These are phyloP conservation scores for Anniella stebbinsi DNA, from an alignment of 2,797 vertebrate genomes.

Conservation along the genomic window DNA sequence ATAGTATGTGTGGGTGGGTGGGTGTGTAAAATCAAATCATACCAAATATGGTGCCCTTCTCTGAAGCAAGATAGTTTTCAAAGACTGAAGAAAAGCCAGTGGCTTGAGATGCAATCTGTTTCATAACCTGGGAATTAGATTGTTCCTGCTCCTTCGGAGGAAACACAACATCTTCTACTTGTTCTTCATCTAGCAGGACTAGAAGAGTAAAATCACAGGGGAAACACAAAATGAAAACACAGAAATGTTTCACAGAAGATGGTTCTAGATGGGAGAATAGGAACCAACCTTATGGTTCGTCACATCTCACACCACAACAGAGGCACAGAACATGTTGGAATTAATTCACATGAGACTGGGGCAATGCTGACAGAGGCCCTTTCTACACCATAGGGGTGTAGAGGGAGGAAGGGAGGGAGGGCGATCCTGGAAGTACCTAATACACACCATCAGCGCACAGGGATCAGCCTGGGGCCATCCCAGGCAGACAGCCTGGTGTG, in stretches of 20 bases:
- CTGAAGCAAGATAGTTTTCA: not conserved
- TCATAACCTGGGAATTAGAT: conserved; percentile 4
- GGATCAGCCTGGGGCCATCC: too few species aligned
- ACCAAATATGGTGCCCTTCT: not conserved
- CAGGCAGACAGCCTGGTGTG: too few species aligned
- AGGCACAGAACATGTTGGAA: not conserved
- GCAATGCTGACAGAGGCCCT: not conserved
- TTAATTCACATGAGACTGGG: not conserved
- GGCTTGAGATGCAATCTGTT: conserved; percentile 4
- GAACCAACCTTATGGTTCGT: not conserved
- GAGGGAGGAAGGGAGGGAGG: too few species aligned
- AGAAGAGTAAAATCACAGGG: not conserved
- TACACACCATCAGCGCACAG: too few species aligned
- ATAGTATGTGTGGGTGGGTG: not conserved
- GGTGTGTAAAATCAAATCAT: conserved; percentile 1
- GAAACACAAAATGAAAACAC: not conserved
- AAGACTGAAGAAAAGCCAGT: not conserved
- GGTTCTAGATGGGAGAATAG: not conserved
- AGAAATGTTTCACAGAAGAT: not conserved
- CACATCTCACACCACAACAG: not conserved
- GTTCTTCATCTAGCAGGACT: not conserved
- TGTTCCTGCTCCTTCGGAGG: conserved; percentile 41
- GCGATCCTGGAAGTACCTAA: too few species aligned
- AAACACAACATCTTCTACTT: not conserved
- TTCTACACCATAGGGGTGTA: too few species aligned